Evolutionary conservation across 1,140 invertebrate genomes (phyloP), one percentile per base, ranked within the genome.

Genomic region (Cyclargus thomasi): DNA sequence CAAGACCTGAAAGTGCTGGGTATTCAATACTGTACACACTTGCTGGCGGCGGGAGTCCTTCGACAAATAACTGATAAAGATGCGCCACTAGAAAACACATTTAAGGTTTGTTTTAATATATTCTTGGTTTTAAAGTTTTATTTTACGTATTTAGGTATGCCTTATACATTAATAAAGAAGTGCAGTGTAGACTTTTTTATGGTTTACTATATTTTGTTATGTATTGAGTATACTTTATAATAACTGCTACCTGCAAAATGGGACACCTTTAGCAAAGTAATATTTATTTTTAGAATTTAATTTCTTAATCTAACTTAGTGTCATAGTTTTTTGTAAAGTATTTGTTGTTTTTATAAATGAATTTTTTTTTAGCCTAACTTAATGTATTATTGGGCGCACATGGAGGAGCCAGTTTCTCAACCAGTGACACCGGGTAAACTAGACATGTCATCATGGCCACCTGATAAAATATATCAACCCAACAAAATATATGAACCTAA

Each of bases 331-430:
- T 8, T 62, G 22, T 65, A 53, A 17, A 39, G 2, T 53, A 35
- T 21, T 36, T 67, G 21, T 47, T 22, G n/a, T 2, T n/a, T 17
- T n/a, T 47, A 20, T 17, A 65, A 16, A 22, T 68, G 47, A 57
- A 14, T 55, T 73, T 73, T 70, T 74, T 92, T 93, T 47, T 86
- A 97, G 97, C 94, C 95, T 65, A 95, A 96, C 83, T 92, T 96
- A 75, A 96, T 97, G 94, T 97, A 97, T 85, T 96, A 95, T 80
- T 97, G 97, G 97, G 93, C 95, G 21, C 94, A 96, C 80, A 95
- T 94, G 63, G 95, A 97, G 82, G 85, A 92, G 22, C 92, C 94
- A 35, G 85, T 91, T n/a, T 91, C 93, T 18, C 91, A 93, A 72
- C 92, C 94, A 20, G 90, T 93, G 21, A 94, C 94, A n/a, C 95